Conservation (phyloP, 2,113 vertebrate genomes). For the Dicaeum eximium region DNA sequence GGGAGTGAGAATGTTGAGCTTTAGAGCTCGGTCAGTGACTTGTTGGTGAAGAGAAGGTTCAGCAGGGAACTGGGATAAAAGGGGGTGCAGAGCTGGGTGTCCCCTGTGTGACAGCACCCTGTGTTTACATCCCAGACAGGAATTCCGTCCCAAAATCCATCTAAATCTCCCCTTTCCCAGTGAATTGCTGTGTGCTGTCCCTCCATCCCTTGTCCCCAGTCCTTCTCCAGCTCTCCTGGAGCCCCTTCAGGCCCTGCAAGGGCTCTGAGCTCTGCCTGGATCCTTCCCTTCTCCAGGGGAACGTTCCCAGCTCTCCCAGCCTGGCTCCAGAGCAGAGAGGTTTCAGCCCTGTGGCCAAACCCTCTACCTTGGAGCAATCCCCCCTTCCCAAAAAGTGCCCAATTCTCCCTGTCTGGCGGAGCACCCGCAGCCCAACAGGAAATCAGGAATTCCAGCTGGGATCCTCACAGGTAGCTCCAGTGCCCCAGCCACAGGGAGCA, state of each 20-base stretch:
- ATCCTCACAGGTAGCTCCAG: conserved; percentile 4
- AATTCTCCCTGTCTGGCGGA: not conserved
- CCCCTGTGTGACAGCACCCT: not conserved
- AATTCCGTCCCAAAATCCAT: not conserved
- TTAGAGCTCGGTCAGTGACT: not conserved
- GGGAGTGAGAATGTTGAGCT: not conserved
- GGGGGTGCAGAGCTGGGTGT: fast-evolving
- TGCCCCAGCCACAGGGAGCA: conserved; percentile 6
- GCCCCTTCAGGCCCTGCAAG: fast-evolving
- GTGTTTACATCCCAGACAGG: not conserved
- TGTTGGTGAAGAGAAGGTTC: not conserved
- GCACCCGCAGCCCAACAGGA: not conserved
- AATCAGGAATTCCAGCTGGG: not conserved
- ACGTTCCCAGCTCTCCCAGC: not conserved
- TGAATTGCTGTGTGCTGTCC: not conserved
- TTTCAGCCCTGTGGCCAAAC: not conserved
- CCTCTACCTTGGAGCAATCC: not conserved
- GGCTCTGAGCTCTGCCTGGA: not conserved
- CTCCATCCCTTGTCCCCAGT: not conserved
- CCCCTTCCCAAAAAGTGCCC: not conserved
- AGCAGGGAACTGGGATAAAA: not conserved
- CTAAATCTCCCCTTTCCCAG: fast-evolving
- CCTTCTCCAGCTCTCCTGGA: not conserved
- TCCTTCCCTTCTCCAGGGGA: not conserved
- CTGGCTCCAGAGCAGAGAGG: not conserved